Evolutionary conservation across 2,888 invertebrate species (phyloP), one percentile per base, ranked within the genome.

Genomic region (Corbicula japonica): DNA sequence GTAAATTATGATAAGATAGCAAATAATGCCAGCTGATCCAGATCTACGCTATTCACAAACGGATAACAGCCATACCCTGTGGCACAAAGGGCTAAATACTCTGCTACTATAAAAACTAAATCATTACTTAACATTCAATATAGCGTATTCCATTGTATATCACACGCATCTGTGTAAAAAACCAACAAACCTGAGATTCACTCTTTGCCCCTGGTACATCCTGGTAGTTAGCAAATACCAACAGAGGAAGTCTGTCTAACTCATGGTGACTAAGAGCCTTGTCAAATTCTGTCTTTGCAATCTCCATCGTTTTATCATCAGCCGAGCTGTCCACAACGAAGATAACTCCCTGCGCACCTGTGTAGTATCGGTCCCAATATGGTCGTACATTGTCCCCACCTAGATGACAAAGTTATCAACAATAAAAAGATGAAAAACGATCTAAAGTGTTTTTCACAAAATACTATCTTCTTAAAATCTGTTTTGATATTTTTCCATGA

Each of bases 351-450:
- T 91, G 88, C 15, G 91, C 86, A 30, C 89, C 89, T 28, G 82
- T 75, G 80, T 87, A 92, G 76, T 93, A 93, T 44, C 90, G 86
- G 56, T 91, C 89, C 93, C 93, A 93, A 76, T 91, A 93, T 32
- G 88, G 90, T 8, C 92, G 80, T 8, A 92, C 90, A 66, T 87
- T 90, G 35, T 91, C 92, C 35, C 90, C 88, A 76, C 93, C 93
- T 93, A 65, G 4, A 70, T 50, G 41, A 46, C 0, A 62, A 62
- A 41, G 15, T 41, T 41, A 12, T 26, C 21, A 54, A 23, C 26
- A 23, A 23, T 5, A 52, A 52, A 3, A 23, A 32, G 34, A 41
- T 41, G 8, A 15, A 41, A 41, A 41, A 41, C 15, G 8, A 12
- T 12, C 15, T 4, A 35, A 21, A 5, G 4, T 26, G 34, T 50